A percentile compares a stretch with the other conserved stretches of the same genome.
Evolutionary conservation across 2,113 vertebrate species (phyloP).

Genomic region (Rhizomys pruinosus): DNA sequence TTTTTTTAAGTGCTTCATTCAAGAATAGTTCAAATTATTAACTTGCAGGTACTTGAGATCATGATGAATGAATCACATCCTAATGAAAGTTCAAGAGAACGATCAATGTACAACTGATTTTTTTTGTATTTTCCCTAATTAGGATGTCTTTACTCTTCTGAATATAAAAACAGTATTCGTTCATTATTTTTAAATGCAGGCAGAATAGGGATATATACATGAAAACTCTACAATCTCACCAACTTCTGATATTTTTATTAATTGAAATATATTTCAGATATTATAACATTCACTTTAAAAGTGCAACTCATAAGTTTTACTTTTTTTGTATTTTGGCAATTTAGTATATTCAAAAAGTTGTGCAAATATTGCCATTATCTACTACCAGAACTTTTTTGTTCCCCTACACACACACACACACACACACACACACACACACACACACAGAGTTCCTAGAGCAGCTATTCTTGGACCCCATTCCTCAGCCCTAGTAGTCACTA

Average conservation of each 20-base stretch:
- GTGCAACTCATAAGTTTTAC: background rate
- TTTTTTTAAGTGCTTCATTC: constrained; percentile 46
- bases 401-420: no score
- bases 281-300: constrained; percentile 42
- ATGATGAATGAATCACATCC: background rate
- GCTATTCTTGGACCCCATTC: fast-evolving
- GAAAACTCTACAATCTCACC: constrained; percentile 25
- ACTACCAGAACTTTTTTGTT: constrained; percentile 31
- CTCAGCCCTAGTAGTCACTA: background rate
- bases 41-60: constrained; percentile 28
- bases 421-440: no score
- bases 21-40: constrained; percentile 47
- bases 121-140: constrained; percentile 26
- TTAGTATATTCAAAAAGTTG: background rate
- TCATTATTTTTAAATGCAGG: constrained; percentile 47
- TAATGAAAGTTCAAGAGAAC: constrained; percentile 46
- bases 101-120: constrained; percentile 24
- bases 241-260: background rate
- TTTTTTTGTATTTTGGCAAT: background rate
- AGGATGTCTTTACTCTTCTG: constrained; percentile 32
- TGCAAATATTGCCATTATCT: background rate
- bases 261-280: background rate
- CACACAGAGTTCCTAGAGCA: background rate
- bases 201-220: background rate
- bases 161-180: constrained; percentile 23